Base-by-base conservation (phyloP, 2,888 invertebrate species). In the Cheilosia soror region DNA sequence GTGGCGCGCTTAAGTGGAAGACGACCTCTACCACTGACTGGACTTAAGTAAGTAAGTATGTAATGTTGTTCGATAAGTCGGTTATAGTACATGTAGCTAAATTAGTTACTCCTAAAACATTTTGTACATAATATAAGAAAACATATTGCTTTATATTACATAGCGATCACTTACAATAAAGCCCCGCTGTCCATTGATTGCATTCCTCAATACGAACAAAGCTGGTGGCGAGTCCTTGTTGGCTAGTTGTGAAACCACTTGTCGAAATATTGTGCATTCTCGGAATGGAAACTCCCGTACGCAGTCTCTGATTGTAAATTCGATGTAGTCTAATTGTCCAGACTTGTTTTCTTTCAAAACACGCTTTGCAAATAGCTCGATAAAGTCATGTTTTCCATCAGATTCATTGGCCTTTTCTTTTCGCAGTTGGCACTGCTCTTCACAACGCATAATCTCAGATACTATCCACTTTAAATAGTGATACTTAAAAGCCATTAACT, bases 281-380 rank as follows among this genome's bases (percentile, higher is more conserved):
- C 96, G 94, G 89, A 95, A 98, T 0, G 98, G 98, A 91, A 98
- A 99, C 90, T 97, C 96, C 84, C 97, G 94, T 0, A 99, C 95
- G 62, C 96, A 95, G 90, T 98, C 97, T 69, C 97, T 95, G 5
- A 99, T 93, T 89, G 98, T 95, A 71, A 93, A 93, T 89, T 96
- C 95, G 92, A 96, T 94, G 87, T 94, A 93, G 87, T 95, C 95
- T 86, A 94, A 89, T 93, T 94, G 87, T 51, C 95, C 97, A 90
- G 94, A 94, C 92, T 95, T 96, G 75, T 95, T 95, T 60, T 95
- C 95, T 90, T 96, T 96, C 40, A 97, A 91, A 13, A 97, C 93
- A 88, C 96, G 96, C 89, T 96, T 95, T 0, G 95, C 93, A 88
- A 97, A 95, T 58, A 95, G 90, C 90, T 97, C 97, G 0, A 96